phyloP scores from a whole-genome alignment of 30 jellyfish, hydroid and myxozoan species.

The Aurelia sp. region DNA sequence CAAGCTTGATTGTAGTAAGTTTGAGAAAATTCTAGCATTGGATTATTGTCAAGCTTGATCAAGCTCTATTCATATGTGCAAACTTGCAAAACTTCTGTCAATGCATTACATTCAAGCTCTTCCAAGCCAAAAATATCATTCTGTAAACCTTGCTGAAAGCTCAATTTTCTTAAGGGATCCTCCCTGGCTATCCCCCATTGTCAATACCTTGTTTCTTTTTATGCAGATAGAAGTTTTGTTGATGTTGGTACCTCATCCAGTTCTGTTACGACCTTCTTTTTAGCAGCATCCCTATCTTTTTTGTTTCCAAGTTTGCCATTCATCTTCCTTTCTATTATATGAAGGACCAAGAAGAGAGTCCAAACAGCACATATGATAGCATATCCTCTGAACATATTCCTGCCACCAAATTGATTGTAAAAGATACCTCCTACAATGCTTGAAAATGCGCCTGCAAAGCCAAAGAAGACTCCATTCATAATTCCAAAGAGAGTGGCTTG shows the following conservation, averaged over 20 bases:
- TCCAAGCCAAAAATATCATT: no score
- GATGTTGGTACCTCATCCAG: slow-evolving; percentile 40
- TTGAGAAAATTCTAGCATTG: no score
- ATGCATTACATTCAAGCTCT: no score
- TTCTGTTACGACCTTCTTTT: background rate
- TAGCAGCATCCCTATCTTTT: slow-evolving; percentile 19
- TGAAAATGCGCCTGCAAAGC: slow-evolving; percentile 62
- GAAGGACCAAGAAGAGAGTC: slow-evolving; percentile 49
- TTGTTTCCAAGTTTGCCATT: slow-evolving; percentile 35
- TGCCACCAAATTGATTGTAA: slow-evolving; percentile 70
- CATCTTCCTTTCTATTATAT: slow-evolving; percentile 30
- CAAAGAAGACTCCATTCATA: slow-evolving; percentile 64
- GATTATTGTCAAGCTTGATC: no score
- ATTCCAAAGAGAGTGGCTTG: slow-evolving; percentile 68
- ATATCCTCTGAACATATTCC: slow-evolving; percentile 52
- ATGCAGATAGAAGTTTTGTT: slow-evolving; percentile 23
- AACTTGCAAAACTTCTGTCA: no score
- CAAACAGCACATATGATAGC: slow-evolving; percentile 55
- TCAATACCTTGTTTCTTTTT: background rate
- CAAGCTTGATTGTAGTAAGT: no score
- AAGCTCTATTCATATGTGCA: no score
- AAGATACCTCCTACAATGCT: slow-evolving; percentile 68
- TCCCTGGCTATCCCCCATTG: no score
- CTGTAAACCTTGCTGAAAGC: no score
- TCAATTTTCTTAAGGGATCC: no score